Conservation (phyloP, 2,797 vertebrate genomes). For the Acropternis orthonyx region DNA sequence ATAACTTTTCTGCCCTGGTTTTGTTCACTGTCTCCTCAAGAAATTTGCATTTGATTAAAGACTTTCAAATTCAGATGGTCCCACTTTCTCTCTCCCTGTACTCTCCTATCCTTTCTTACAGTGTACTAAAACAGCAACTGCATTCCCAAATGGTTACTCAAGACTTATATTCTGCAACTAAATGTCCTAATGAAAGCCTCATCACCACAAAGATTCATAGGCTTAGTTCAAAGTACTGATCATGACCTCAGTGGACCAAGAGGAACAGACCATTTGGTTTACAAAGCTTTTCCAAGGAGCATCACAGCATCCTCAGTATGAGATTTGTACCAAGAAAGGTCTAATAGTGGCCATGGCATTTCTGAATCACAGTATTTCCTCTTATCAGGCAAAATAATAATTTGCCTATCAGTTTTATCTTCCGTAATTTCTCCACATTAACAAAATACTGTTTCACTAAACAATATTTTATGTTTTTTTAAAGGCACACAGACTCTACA, state of each 20-base stretch:
- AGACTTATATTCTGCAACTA: background rate
- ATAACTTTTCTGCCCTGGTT: background rate
- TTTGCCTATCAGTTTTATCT: background rate
- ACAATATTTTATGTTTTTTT: background rate
- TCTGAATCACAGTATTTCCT: background rate
- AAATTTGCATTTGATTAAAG: background rate
- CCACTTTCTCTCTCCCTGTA: background rate
- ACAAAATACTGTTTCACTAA: background rate
- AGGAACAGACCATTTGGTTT: background rate
- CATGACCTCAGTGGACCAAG: background rate
- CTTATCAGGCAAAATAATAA: background rate
- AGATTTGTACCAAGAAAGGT: background rate
- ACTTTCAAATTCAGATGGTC: background rate
- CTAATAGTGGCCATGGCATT: background rate
- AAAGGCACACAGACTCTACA: background rate
- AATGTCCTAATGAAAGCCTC: background rate
- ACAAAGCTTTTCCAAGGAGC: background rate
- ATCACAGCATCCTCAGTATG: background rate
- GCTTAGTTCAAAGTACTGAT: background rate
- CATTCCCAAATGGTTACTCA: background rate
- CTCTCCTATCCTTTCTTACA: background rate
- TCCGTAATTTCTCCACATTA: background rate
- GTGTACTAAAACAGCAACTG: background rate
- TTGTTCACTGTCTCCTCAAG: background rate
- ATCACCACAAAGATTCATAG: background rate